Percentiles rank a stretch among this genome's conserved stretches.
These are phyloP conservation scores for Megalops atlanticus DNA, from an alignment of 2,113 vertebrate species.

Conservation along the genomic window DNA sequence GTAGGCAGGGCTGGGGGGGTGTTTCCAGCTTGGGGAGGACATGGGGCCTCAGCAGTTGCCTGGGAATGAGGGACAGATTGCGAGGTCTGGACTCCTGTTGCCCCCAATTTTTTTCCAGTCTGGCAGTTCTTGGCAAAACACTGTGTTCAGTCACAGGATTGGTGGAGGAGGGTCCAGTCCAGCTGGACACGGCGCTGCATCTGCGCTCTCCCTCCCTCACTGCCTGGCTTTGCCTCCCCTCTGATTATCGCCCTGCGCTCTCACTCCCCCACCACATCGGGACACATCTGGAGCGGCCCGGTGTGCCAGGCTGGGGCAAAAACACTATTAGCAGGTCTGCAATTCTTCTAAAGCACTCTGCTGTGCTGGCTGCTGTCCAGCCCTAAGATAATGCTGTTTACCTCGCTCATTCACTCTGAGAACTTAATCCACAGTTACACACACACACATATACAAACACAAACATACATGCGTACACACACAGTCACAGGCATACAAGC, in stretches of 20 bases:
- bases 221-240: neutral
- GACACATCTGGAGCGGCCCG: slow-evolving; percentile 16
- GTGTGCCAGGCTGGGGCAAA: too few relatives aligned
- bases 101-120: neutral
- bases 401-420: too few relatives aligned
- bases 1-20: too few relatives aligned
- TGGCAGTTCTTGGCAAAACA: neutral
- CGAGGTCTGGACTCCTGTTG: neutral
- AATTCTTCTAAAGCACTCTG: too few relatives aligned
- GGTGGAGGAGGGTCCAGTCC: neutral
- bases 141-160: neutral
- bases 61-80: neutral
- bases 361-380: too few relatives aligned
- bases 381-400: too few relatives aligned
- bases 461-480: neutral
- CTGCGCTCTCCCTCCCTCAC: neutral
- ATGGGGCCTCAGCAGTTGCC: too few relatives aligned
- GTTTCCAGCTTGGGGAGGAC: neutral
- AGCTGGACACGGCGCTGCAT: neutral
- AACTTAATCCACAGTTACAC: too few relatives aligned
- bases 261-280: neutral
- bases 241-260: neutral
- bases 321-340: too few relatives aligned
- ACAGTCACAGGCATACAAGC: neutral
- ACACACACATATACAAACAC: slow-evolving; percentile 18